Base-by-base conservation (phyloP, 2,888 invertebrate genomes). In the Criorhina ranunculi region DNA sequence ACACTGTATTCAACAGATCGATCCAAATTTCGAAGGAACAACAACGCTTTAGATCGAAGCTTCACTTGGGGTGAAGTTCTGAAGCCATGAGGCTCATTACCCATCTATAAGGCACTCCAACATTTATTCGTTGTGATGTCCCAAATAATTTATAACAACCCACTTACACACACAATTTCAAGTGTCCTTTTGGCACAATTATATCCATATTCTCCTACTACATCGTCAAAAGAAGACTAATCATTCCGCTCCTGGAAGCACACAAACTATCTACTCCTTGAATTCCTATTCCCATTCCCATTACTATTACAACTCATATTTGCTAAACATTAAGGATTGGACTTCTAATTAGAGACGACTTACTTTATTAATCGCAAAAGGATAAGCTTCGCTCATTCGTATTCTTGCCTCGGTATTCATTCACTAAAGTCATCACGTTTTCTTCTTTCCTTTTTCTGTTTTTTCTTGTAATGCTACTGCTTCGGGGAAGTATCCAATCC, bases 321-420 rank as follows among this genome's bases (percentile, higher is more conserved):
- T 78, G 11, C 60, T 17, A 9, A 40, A 64, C 59, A 77, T 72
- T 73, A 78, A 62, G 78, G 37, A 83, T 67, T 73, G 60, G 82
- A 78, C 83, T 78, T 73, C 67, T 78, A 78, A 83, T 83, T 78
- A 78, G 62, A 62, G 53, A 35, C 73, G 62, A 67, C 67, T 83
- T 57, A 83, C 78, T 78, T 69, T 78, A 69, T 62, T 73, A 75
- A 80, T 80, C 60, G 51, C 67, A 60, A 60, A 67, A 73, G 67
- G 67, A 73, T 73, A 60, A 73, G 59, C 67, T 75, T 31, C 35
- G 49, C 37, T 70, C 49, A 29, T 31, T 46, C 19, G 3, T 24
- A 15, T 11, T 12, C 2, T 49, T 24, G 24, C 24, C 24, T 24
- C 24, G 24, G 24, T 4, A 24, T 24, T 9, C 33, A 33, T 31